phyloP scores from a whole-genome alignment of 2,797 vertebrate genomes.

The Argentina silus region DNA sequence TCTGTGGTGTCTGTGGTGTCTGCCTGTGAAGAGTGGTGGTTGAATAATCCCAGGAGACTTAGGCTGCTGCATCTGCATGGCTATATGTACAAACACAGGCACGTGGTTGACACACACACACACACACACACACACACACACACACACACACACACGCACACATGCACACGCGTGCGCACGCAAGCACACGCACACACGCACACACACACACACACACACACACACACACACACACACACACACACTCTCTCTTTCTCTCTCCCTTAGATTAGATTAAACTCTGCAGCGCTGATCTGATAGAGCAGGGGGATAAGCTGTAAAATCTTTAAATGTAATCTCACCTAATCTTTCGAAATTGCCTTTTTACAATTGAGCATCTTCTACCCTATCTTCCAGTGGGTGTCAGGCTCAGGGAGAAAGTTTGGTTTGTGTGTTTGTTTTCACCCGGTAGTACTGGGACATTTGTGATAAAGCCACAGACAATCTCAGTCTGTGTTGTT shows the following conservation, averaged over 20 bases:
- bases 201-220: slow-evolving; percentile 35
- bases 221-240: slow-evolving; percentile 5
- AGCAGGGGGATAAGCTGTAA: slow-evolving; percentile 9
- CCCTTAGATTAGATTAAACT: slow-evolving; percentile 29
- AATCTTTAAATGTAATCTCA: slow-evolving; percentile 25
- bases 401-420: not conserved
- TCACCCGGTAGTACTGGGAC: not conserved
- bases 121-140: not conserved
- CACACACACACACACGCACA: not conserved
- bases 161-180: slow-evolving; percentile 9
- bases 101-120: not conserved
- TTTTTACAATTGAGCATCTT: not conserved
- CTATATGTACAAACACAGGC: not conserved
- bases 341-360: slow-evolving; percentile 20
- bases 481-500: not conserved
- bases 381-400: not conserved
- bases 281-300: slow-evolving; percentile 12
- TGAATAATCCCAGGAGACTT: slow-evolving; percentile 58
- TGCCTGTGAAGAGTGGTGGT: too few relatives aligned
- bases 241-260: slow-evolving; percentile 19
- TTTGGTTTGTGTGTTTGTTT: not conserved
- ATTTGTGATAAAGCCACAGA: not conserved
- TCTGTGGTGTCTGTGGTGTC: slow-evolving; percentile 40
- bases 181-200: slow-evolving; percentile 24
- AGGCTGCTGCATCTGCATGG: not conserved